Evolutionary conservation across 23 tunicate species (phyloP), one percentile per base, ranked within the genome.

Genomic region (Clavelina lepadiformis): DNA sequence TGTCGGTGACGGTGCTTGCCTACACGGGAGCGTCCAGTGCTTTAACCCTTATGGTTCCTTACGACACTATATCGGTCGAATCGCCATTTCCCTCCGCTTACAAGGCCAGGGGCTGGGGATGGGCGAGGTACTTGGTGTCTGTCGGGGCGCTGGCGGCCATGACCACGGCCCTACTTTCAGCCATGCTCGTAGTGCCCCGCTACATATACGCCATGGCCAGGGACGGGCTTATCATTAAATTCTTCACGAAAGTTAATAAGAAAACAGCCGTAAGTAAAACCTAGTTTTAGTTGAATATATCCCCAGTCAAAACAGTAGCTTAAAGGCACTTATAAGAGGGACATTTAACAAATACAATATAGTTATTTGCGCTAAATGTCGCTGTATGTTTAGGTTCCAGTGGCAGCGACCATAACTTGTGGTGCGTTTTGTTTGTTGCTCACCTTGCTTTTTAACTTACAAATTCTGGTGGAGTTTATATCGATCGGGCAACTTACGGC

Each of bases 41-140:
- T n/a, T 58, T 89, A 7, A 89, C 98, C 1, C 46, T 89, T 0
- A 89, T 89, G 98, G 98, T 89, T 0, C 98, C 98, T 5, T 89
- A 74, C 69, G 53, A 75, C 34, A 46, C 51, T 0, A 68, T 89
- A 33, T 71, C 82, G 11, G 67, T 50, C 24, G 6, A 31, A n/a
- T 69, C 91, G 5, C 91, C 98, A 0, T 82, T 75, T 51, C 91
- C 98, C 0, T 63, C 91, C 3, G 98, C 98, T 5, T 89, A 73
- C 55, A 50, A 32, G 25, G 19, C n/a, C 22, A 1, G 51, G 27
- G 98, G 98, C 4, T 82, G 88, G 83, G 21, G 24, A 13, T 89
- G 98, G 98, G 82, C 91, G 6, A 61, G 66, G 45, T 89, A 89
- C 66, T n/a, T 89, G 19, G 79, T 82, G 5, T 62, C 91, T 32